Evolutionary conservation across 2,113 vertebrate species (phyloP).

Genomic region (Parus major): DNA sequence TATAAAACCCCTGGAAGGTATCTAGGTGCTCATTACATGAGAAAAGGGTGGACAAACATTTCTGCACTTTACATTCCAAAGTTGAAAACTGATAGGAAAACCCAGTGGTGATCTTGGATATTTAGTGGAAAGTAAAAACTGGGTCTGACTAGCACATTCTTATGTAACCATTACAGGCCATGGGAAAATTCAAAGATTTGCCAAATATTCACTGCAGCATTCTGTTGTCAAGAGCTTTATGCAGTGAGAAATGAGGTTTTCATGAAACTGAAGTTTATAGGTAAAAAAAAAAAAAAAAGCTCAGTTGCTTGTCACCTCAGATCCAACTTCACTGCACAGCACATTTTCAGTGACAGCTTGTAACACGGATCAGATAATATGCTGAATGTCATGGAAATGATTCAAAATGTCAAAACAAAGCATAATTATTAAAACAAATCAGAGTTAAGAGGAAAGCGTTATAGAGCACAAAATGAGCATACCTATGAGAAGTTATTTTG

Average conservation of each 20-base stretch:
- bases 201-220: background rate
- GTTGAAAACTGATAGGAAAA: background rate
- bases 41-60: background rate
- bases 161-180: background rate
- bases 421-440: constrained; percentile 54
- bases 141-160: background rate
- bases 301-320: constrained; percentile 10
- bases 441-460: background rate
- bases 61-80: constrained; percentile 9
- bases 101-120: background rate
- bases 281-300: background rate
- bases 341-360: constrained; percentile 43
- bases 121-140: background rate
- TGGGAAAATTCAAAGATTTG: background rate
- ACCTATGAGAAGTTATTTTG: constrained; percentile 23
- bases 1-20: background rate
- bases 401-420: constrained; percentile 57
- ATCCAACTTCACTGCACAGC: background rate
- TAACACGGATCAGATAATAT: constrained; percentile 5
- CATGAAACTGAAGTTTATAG: background rate
- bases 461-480: constrained; percentile 12
- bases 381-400: constrained; percentile 5
- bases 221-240: background rate
- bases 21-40: background rate
- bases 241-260: background rate